These are phyloP conservation scores for Ophiothrix spiculata DNA, from an alignment of 35 echinoderm and acorn worm genomes.

Conservation along the genomic window DNA sequence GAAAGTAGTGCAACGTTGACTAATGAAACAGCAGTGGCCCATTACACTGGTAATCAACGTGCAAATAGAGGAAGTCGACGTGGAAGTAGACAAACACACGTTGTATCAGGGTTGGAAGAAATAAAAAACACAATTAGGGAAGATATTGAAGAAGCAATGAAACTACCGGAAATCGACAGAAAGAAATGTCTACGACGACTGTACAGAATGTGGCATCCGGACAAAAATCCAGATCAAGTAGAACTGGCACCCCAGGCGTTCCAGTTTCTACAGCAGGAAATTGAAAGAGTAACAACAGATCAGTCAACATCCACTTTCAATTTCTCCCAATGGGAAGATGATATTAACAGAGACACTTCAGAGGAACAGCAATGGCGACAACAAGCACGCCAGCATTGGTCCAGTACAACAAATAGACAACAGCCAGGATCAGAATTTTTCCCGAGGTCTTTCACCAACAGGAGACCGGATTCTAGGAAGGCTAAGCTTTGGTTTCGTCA, in stretches of 20 bases:
- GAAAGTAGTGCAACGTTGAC: not conserved
- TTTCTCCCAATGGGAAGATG: not conserved
- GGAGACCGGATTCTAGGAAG: not conserved
- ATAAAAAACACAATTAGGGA: not conserved
- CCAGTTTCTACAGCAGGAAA: conserved; percentile 28
- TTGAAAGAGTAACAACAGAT: not conserved
- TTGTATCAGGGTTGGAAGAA: not conserved
- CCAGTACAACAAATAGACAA: not conserved
- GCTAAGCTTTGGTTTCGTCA: conserved; percentile 32
- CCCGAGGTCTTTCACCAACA: conserved; percentile 20
- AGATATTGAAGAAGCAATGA: conserved; percentile 22
- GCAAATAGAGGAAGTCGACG: not conserved
- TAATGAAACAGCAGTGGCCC: not conserved
- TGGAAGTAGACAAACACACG: not conserved
- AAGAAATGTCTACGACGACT: conserved; percentile 8
- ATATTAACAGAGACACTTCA: conserved; percentile 14
- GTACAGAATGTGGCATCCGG: conserved; percentile 32
- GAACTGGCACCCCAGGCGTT: conserved; percentile 15
- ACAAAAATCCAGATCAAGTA: conserved; percentile 22
- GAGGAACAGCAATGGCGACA: not conserved
- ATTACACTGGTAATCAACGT: not conserved
- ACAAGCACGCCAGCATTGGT: not conserved
- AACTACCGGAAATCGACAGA: not conserved
- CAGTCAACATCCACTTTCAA: not conserved
- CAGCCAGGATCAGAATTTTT: not conserved